Evolutionary conservation across 2,888 invertebrate species (phyloP), one percentile per base, ranked within the genome.

Genomic region (Rambutsinella grinnellia): DNA sequence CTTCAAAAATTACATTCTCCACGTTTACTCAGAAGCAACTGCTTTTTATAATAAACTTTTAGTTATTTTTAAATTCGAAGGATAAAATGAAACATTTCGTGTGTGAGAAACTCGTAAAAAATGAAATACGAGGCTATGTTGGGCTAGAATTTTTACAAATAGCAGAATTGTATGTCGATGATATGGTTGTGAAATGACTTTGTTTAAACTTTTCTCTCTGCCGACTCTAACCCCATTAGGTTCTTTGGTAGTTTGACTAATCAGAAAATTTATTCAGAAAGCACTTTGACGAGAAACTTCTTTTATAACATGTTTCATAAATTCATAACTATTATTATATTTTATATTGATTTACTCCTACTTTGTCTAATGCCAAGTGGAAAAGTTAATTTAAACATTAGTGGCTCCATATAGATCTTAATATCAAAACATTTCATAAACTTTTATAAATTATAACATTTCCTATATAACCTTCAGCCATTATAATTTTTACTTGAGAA

Each of bases 31-130:
- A n/a, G 15, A 46, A n/a, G 46, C 17, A 17, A 46, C 46, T 15
- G 46, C 46, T 46, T 46, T 15, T 46, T 46, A n/a, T n/a, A 15
- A 19, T 24, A n/a, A 23, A 63, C 19, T 49, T 26, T 15, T 21
- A 6, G 56, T 61, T 53, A 69, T 69, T 69, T 67, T 69, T 69
- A 53, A 66, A 54, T 26, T 53, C 60, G n/a, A 58, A 46, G 54
- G 44, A 68, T 21, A 54, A 49, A 62, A 62, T 21, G 62, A 60
- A 69, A 69, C 51, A 24, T 61, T 62, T 69, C 69, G 62, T 54
- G 21, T 61, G 54, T 62, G 69, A 28, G 21, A 60, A 60, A 27
- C 46, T 62, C 61, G 61, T 61, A 69, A 69, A 69, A 66, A 61
- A 57, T 69, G 46, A 69, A 61, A 61, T 69, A 69, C 69, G 69